Evolutionary conservation across 1,140 invertebrate species (phyloP), one percentile per base, ranked within the genome.

Genomic region (Drosophila funebris): DNA sequence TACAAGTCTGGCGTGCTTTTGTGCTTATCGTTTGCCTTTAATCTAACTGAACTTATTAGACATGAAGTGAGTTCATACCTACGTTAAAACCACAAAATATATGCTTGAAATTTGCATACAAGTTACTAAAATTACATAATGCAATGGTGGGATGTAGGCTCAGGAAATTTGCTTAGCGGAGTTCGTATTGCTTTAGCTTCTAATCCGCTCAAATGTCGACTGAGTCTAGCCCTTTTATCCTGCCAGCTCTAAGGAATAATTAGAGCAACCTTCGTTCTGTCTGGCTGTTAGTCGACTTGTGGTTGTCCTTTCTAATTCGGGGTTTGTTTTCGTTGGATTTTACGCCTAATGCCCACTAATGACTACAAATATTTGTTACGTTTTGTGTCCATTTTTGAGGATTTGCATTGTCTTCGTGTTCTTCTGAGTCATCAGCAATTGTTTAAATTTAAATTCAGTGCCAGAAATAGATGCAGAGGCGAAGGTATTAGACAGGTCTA

Each of bases 291-390:
- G 54, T 43, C 22, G 14, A 13, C 11, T 27, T 3, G n/a, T 13
- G 36, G 29, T 56, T 63, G 18, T 52, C 24, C 36, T 27, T 8
- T 8, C n/a, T 13, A 11, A n/a, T 20, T n/a, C 33, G 14, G n/a
- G 52, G 22, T 43, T 58, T 73, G 46, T 73, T 76, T 62, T 73
- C 56, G 27, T 33, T 58, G 58, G 76, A 76, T 70, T 84, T 48
- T 24, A 36, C 53, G 67, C 67, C 53, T 82, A 85, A 85, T 87
- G 67, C 78, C 43, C 54, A 64, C 71, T 85, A 85, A 85, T 85
- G 82, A 85, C 73, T 60, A 63, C 83, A 85, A 85, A 85, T 85
- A 85, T 85, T 85, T 87, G 77, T 39, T 60, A 63, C 39, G 46
- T 9, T 57, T 60, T 54, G 48, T 72, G 73, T 44, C 73, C 72